Conservation (phyloP, 2,797 vertebrate genomes). For the Rhinoraja longicauda region DNA sequence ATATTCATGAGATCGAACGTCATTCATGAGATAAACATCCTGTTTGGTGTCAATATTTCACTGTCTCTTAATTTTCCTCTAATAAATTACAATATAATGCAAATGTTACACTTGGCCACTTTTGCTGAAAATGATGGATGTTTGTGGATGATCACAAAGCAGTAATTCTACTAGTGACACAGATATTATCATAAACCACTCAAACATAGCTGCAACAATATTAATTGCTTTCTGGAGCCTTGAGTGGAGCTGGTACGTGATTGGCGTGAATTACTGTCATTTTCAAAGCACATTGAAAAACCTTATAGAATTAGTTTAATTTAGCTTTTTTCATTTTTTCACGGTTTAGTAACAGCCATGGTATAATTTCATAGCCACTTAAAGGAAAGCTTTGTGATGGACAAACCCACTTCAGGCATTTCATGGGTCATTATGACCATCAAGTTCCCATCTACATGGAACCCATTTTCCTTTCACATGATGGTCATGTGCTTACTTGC, state of each 20-base stretch:
- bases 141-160: not conserved
- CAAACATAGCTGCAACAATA: not conserved
- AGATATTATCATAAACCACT: not conserved
- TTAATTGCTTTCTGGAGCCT: not conserved
- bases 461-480: too few relatives aligned
- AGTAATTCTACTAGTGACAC: not conserved
- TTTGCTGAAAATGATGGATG: not conserved
- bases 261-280: too few relatives aligned
- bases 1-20: not conserved
- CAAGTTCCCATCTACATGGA: too few relatives aligned
- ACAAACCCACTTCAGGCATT: not conserved
- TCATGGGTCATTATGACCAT: too few relatives aligned
- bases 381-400: not conserved
- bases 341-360: not conserved
- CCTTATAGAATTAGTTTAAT: not conserved
- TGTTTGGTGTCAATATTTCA: not conserved
- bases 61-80: not conserved
- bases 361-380: too few relatives aligned
- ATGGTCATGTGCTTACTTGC: too few relatives aligned
- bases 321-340: not conserved
- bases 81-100: not conserved
- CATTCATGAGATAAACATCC: not conserved
- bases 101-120: not conserved
- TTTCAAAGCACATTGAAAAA: not conserved
- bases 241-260: not conserved